These are phyloP conservation scores for Sorex maritimensis DNA, from an alignment of 2,797 vertebrate species.

Conservation along the genomic window DNA sequence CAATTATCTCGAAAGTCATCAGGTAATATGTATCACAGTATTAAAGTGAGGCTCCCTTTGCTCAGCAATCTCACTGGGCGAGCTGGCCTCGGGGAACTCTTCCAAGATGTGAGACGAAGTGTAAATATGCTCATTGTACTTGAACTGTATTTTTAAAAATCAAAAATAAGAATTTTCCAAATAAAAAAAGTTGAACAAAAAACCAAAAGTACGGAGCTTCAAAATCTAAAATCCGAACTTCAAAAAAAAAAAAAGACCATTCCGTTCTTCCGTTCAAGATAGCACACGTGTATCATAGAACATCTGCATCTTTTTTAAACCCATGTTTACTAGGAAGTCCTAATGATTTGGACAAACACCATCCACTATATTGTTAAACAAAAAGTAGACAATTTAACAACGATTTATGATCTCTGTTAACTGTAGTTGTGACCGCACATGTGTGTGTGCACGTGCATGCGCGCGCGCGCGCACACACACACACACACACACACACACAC, in stretches of 20 bases:
- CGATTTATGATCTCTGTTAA: background rate
- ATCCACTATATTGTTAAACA: background rate
- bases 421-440: background rate
- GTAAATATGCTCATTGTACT: background rate
- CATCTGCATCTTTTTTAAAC: background rate
- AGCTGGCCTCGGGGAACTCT: background rate
- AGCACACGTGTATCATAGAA: background rate
- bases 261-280: background rate
- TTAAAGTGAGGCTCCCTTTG: background rate
- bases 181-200: background rate
- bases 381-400: constrained; percentile 14
- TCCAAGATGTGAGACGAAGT: background rate
- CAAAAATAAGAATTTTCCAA: background rate
- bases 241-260: too few species aligned
- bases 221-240: too few species aligned
- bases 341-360: constrained; percentile 4
- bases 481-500: too few species aligned
- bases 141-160: background rate
- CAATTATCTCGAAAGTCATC: background rate
- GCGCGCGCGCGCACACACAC: background rate
- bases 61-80: background rate
- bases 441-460: too few species aligned
- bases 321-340: constrained; percentile 46
- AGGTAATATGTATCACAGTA: background rate
- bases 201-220: background rate